These are phyloP conservation scores for Cinclus cinclus DNA, from an alignment of 2,113 vertebrate genomes.

Conservation along the genomic window DNA sequence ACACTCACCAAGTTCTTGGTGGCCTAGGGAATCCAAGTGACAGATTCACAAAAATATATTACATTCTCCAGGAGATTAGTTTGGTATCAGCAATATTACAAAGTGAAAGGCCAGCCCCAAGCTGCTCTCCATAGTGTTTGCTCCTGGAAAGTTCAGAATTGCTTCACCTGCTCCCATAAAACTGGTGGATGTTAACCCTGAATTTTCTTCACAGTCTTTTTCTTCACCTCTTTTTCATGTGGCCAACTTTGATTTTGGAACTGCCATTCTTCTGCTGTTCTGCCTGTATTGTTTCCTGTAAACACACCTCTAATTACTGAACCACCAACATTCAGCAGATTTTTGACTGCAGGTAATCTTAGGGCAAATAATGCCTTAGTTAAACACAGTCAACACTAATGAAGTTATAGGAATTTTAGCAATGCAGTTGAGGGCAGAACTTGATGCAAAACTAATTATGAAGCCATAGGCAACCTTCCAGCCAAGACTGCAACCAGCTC, in stretches of 20 bases:
- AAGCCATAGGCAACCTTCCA: not conserved
- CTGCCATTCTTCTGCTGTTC: not conserved
- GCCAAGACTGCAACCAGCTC: not conserved
- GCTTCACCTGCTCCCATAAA: not conserved
- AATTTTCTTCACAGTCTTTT: not conserved
- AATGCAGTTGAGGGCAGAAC: not conserved
- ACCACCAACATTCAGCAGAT: not conserved
- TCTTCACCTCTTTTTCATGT: not conserved
- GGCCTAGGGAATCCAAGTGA: fast-evolving
- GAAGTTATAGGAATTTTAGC: slow-evolving; percentile 10
- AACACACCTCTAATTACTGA: not conserved
- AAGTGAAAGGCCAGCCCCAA: not conserved
- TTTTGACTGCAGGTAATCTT: not conserved
- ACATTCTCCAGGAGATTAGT: not conserved
- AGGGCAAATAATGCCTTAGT: not conserved
- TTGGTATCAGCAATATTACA: not conserved
- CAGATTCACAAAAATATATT: not conserved
- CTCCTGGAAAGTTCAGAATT: not conserved
- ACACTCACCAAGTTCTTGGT: fast-evolving
- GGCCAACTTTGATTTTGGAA: not conserved
- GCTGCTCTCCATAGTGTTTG: not conserved
- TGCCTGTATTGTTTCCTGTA: slow-evolving; percentile 14
- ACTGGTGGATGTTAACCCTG: not conserved
- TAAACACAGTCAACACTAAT: not conserved
- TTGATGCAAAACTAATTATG: not conserved